Evolutionary conservation across 1,140 invertebrate species (phyloP).

Genomic region (Megathymus violae): DNA sequence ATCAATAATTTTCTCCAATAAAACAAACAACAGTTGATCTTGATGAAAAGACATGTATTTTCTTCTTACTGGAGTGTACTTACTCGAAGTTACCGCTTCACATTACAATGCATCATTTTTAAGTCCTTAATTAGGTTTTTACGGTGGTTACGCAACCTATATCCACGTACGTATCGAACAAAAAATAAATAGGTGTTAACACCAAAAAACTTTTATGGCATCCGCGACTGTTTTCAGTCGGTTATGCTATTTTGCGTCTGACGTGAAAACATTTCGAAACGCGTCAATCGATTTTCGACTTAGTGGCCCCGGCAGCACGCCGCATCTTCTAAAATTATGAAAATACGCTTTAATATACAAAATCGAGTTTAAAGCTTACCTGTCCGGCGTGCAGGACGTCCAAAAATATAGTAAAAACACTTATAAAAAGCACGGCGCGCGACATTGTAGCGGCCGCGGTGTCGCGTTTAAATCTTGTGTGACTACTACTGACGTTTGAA

Average conservation of each 20-base stretch:
- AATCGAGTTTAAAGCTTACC: constrained; percentile 58
- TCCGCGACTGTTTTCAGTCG: constrained; percentile 65
- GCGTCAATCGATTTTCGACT: constrained; percentile 77
- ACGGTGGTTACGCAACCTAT: constrained; percentile 55
- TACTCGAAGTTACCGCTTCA: background rate
- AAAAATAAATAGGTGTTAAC: constrained; percentile 44
- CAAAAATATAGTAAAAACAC: constrained; percentile 82
- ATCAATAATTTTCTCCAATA: too few species aligned
- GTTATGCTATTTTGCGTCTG: constrained; percentile 63
- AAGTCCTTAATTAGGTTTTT: constrained; percentile 12
- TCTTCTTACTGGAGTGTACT: too few species aligned
- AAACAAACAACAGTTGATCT: too few species aligned
- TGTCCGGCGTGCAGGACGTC: constrained; percentile 77
- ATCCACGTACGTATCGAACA: constrained; percentile 33
- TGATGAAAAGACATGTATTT: too few species aligned
- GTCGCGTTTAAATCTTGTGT: constrained; percentile 54
- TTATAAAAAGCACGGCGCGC: constrained; percentile 80
- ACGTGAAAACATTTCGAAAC: constrained; percentile 72
- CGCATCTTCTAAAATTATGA: constrained; percentile 37
- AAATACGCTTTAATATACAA: constrained; percentile 30
- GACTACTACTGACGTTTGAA: constrained; percentile 64
- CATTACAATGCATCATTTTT: constrained; percentile 3
- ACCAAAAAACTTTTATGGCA: constrained; percentile 68
- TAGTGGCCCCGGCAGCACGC: constrained; percentile 54
- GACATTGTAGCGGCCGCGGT: constrained; percentile 77